Evolutionary conservation across 2,113 vertebrate species (phyloP).

Genomic region (Hippocampus abdominalis): DNA sequence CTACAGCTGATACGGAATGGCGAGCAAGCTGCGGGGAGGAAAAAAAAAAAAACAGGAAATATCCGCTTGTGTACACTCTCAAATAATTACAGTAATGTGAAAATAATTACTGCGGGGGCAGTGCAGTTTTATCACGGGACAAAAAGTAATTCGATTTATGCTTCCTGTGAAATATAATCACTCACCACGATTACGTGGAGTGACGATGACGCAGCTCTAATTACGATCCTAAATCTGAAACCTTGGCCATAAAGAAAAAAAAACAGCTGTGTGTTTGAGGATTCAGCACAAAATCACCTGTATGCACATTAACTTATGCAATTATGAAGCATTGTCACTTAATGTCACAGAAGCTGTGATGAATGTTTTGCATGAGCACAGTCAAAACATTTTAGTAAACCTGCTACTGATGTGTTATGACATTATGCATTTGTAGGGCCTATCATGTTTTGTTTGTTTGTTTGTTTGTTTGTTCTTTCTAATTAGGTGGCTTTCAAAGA

Average conservation of each 20-base stretch:
- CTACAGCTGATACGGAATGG: slow-evolving; percentile 38
- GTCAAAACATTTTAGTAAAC: slow-evolving; percentile 49
- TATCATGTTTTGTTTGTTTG: too few relatives aligned
- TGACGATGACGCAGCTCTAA: slow-evolving; percentile 55
- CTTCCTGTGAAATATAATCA: slow-evolving; percentile 68
- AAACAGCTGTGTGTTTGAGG: slow-evolving; percentile 30
- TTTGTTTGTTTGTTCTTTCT: too few relatives aligned
- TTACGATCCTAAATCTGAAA: slow-evolving; percentile 48
- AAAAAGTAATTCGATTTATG: slow-evolving; percentile 69
- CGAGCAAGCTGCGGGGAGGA: slow-evolving; percentile 1
- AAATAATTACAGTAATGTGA: slow-evolving; percentile 74
- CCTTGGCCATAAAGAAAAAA: slow-evolving; percentile 23
- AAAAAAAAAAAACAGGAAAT: slow-evolving; percentile 41
- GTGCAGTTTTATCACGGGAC: slow-evolving; percentile 61
- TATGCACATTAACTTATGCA: slow-evolving; percentile 55
- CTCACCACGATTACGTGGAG: slow-evolving; percentile 63
- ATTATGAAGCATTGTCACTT: slow-evolving; percentile 35
- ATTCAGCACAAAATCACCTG: slow-evolving; percentile 46
- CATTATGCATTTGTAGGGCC: slow-evolving; percentile 22
- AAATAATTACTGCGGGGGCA: slow-evolving; percentile 70
- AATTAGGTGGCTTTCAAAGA: too few relatives aligned
- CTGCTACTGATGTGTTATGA: slow-evolving; percentile 41
- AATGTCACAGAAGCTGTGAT: slow-evolving; percentile 27
- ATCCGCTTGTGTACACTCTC: slow-evolving; percentile 66
- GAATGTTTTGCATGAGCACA: slow-evolving; percentile 29